Conservation (phyloP, 92 coral and sea anemone genomes). For the Paragorgia papillata region DNA sequence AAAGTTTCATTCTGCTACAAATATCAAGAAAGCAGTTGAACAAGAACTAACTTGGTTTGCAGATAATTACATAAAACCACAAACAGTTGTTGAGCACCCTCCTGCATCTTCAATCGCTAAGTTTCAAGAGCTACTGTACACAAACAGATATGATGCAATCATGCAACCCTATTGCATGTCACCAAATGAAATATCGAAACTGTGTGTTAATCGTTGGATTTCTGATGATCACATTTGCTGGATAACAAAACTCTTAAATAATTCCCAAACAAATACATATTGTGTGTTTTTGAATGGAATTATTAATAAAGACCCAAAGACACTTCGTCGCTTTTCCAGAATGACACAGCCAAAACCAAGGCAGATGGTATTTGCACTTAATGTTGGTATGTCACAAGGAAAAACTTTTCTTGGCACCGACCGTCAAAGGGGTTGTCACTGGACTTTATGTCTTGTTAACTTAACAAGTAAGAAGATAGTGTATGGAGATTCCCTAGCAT, state of each 20-base stretch:
- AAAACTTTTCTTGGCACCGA: conserved; percentile 44
- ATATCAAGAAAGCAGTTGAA: conserved; percentile 47
- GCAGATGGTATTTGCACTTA: conserved; percentile 32
- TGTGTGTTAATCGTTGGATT: conserved; percentile 41
- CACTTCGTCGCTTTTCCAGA: background rate
- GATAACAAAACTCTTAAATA: conserved; percentile 34
- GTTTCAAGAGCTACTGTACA: conserved; percentile 48
- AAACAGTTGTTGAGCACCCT: conserved; percentile 28
- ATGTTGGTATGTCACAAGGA: conserved; percentile 36
- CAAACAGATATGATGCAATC: conserved; percentile 45
- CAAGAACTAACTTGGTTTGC: conserved; percentile 58
- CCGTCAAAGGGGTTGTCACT: conserved; percentile 35
- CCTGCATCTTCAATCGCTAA: conserved; percentile 43
- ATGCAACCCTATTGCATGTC: conserved; percentile 12
- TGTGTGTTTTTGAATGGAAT: conserved; percentile 41
- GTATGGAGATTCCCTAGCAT: conserved; percentile 53
- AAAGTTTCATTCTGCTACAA: conserved; percentile 45
- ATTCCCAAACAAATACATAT: conserved; percentile 34
- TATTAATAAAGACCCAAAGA: conserved; percentile 11
- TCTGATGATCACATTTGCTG: conserved; percentile 41
- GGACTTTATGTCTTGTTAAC: conserved; percentile 51
- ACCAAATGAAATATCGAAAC: background rate
- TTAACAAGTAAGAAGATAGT: conserved; percentile 15
- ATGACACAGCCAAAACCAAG: conserved; percentile 5
- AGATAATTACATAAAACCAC: conserved; percentile 33